Conservation (phyloP, 2,888 invertebrate genomes). For the Polydrusus cervinus region DNA sequence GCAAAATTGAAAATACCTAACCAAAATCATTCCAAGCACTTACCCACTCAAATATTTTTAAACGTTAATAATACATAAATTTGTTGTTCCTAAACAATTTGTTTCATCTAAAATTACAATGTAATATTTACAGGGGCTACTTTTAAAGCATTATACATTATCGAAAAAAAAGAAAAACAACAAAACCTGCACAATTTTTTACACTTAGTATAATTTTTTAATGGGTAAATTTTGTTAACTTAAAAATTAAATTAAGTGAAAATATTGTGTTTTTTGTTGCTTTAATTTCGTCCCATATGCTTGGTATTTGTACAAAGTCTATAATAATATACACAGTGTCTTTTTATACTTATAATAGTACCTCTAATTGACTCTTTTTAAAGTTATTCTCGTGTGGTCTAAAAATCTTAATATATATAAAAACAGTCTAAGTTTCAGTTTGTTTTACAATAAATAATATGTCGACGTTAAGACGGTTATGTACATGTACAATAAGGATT, state of each 20-base stretch:
- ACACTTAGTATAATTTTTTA: too few species aligned
- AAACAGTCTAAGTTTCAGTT: slow-evolving; percentile 36
- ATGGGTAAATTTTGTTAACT: too few species aligned
- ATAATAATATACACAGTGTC: slow-evolving; percentile 49
- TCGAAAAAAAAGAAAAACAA: too few species aligned
- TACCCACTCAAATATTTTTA: slow-evolving; percentile 18
- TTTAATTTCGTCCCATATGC: slow-evolving; percentile 6
- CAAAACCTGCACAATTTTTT: too few species aligned
- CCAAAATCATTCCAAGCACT: slow-evolving; percentile 11
- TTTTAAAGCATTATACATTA: slow-evolving; percentile 36
- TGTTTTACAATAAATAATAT: slow-evolving; percentile 29
- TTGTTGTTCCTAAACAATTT: slow-evolving; percentile 34
- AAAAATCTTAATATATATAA: slow-evolving; percentile 33
- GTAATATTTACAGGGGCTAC: slow-evolving; percentile 44
- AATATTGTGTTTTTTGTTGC: too few species aligned
- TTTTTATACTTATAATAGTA: slow-evolving; percentile 38
- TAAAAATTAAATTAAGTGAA: too few species aligned
- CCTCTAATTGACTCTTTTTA: slow-evolving; percentile 48
- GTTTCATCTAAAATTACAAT: slow-evolving; percentile 39
- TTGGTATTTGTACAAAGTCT: slow-evolving; percentile 49
- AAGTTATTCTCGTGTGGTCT: slow-evolving; percentile 29
- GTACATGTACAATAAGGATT: slow-evolving; percentile 38
- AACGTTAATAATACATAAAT: slow-evolving; percentile 30
- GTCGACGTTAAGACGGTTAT: slow-evolving; percentile 26
- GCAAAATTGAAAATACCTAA: background rate